phyloP scores from a whole-genome alignment of 2,888 invertebrate species.

The Eupithecia inturbata region DNA sequence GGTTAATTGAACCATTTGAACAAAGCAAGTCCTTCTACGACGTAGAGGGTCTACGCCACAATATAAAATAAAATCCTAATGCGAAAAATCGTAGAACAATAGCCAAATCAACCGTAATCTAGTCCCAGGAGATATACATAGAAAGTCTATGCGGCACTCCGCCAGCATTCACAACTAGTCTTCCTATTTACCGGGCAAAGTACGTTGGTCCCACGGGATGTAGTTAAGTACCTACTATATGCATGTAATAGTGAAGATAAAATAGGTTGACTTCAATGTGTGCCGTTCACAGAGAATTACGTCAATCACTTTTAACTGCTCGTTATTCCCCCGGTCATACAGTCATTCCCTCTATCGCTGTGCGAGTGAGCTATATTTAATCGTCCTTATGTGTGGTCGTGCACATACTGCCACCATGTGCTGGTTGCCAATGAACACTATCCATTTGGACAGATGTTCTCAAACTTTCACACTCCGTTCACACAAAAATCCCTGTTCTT shows the following conservation, averaged over 20 bases:
- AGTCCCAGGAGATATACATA: constrained; percentile 62
- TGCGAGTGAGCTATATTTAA: constrained; percentile 80
- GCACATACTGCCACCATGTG: constrained; percentile 75
- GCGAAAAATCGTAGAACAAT: constrained; percentile 17
- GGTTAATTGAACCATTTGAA: not conserved
- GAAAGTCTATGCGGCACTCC: constrained; percentile 62
- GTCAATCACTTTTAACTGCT: constrained; percentile 76
- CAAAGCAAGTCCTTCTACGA: constrained; percentile 7
- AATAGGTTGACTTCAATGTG: constrained; percentile 72
- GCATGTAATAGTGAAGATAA: constrained; percentile 67
- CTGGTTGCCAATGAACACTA: constrained; percentile 80
- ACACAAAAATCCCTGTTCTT: not conserved
- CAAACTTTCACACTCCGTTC: constrained; percentile 58
- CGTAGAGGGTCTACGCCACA: constrained; percentile 19
- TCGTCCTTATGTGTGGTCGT: constrained; percentile 71
- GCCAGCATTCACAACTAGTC: constrained; percentile 72
- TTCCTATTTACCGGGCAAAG: constrained; percentile 68
- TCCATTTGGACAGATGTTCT: constrained; percentile 66
- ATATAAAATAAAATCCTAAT: not conserved
- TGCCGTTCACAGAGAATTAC: constrained; percentile 72
- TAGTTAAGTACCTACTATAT: constrained; percentile 45
- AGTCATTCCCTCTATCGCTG: constrained; percentile 66
- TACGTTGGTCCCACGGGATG: constrained; percentile 80
- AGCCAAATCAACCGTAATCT: constrained; percentile 59
- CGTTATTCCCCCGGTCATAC: constrained; percentile 71